Evolutionary conservation across 2,113 vertebrate genomes (phyloP).

Genomic region (Edolisoma coerulescens): DNA sequence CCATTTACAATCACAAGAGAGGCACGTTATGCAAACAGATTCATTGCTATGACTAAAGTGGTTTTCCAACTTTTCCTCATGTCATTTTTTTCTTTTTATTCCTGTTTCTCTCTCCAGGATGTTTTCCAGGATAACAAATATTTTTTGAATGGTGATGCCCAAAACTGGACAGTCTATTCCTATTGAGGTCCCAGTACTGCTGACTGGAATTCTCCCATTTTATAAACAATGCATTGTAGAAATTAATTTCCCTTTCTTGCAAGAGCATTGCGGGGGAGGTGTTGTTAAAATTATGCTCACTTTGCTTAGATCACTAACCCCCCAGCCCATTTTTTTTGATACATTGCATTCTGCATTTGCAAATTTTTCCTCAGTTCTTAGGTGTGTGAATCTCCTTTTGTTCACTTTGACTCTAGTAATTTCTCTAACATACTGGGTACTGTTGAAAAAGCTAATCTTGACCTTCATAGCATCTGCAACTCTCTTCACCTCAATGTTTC

Average conservation of each 20-base stretch:
- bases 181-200: background rate
- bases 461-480: background rate
- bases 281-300: background rate
- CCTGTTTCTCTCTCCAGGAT: background rate
- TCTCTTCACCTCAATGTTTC: background rate
- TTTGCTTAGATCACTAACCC: background rate
- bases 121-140: background rate
- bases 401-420: background rate
- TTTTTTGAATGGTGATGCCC: background rate
- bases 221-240: background rate
- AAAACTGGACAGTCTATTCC: background rate
- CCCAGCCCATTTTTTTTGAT: background rate
- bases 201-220: background rate
- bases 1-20: background rate
- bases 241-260: background rate
- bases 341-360: background rate
- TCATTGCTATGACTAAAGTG: background rate
- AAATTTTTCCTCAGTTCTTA: background rate
- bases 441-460: background rate
- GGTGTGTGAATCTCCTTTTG: background rate
- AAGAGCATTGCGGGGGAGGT: fast-evolving
- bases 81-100: background rate
- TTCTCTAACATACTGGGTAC: background rate
- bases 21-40: background rate
- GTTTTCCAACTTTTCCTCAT: background rate